Evolutionary conservation across 2,113 vertebrate genomes (phyloP).

Genomic region (Paradoxurus hermaphroditus): DNA sequence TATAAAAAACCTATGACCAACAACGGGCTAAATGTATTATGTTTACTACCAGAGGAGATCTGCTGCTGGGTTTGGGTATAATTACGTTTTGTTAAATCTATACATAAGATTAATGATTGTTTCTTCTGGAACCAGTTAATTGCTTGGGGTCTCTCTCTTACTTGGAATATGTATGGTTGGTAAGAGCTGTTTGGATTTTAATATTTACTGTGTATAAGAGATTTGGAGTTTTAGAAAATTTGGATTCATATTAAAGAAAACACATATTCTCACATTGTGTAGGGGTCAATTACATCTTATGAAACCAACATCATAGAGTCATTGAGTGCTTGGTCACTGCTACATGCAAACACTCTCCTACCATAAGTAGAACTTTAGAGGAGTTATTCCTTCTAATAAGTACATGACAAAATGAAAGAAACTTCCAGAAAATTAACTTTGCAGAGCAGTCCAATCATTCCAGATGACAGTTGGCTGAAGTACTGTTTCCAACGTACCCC

Average conservation of each 20-base stretch:
- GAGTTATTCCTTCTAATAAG: neutral
- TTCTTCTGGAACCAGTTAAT: neutral
- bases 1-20: neutral
- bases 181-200: neutral
- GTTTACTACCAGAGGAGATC: neutral
- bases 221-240: constrained; percentile 19
- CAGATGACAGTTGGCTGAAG: neutral
- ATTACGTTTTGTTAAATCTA: neutral
- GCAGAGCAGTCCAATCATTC: neutral
- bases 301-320: neutral
- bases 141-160: neutral
- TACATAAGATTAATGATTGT: neutral
- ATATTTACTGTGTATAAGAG: neutral
- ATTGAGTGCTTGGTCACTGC: neutral
- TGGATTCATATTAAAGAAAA: constrained; percentile 7
- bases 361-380: neutral
- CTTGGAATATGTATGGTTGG: neutral
- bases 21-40: neutral
- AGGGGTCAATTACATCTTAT: neutral
- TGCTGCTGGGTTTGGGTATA: neutral
- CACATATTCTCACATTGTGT: neutral
- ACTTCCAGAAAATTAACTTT: neutral
- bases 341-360: neutral
- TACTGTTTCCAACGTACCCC: neutral
- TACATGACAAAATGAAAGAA: neutral